phyloP scores from a whole-genome alignment of 2,888 invertebrate species.

The Leucophenga maculata region DNA sequence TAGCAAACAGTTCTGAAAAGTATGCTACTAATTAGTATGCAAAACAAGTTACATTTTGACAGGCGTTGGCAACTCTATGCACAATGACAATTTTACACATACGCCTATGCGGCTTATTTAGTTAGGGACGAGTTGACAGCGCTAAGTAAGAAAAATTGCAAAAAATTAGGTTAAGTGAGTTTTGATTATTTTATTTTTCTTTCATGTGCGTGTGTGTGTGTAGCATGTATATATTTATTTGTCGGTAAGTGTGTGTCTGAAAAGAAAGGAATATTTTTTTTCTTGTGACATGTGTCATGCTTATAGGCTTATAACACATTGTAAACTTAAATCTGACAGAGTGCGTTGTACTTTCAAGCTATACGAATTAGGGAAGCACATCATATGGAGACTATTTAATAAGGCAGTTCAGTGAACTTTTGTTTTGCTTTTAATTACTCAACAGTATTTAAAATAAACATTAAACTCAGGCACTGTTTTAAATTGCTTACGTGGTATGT shows the following conservation, averaged over 20 bases:
- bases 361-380: not conserved
- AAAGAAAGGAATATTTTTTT: not conserved
- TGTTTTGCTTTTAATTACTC: not conserved
- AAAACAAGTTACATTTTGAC: conserved; percentile 34
- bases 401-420: not conserved
- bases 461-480: not conserved
- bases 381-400: not conserved
- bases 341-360: conserved; percentile 3
- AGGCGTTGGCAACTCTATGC: conserved; percentile 43
- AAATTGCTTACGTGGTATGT: not conserved
- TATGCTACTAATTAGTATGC: conserved; percentile 48
- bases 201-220: not conserved
- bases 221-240: not conserved
- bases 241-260: not conserved
- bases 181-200: conserved; percentile 46
- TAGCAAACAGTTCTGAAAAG: not conserved
- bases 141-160: conserved; percentile 24
- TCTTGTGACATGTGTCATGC: not conserved
- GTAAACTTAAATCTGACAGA: conserved; percentile 25
- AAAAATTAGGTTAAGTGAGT: conserved; percentile 57
- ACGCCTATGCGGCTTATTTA: conserved; percentile 26
- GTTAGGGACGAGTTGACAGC: conserved; percentile 12
- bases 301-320: conserved; percentile 25
- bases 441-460: not conserved
- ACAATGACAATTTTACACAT: conserved; percentile 36